Base-by-base conservation (phyloP, 2,888 invertebrate genomes). In the Meteorus cinctellus region DNA sequence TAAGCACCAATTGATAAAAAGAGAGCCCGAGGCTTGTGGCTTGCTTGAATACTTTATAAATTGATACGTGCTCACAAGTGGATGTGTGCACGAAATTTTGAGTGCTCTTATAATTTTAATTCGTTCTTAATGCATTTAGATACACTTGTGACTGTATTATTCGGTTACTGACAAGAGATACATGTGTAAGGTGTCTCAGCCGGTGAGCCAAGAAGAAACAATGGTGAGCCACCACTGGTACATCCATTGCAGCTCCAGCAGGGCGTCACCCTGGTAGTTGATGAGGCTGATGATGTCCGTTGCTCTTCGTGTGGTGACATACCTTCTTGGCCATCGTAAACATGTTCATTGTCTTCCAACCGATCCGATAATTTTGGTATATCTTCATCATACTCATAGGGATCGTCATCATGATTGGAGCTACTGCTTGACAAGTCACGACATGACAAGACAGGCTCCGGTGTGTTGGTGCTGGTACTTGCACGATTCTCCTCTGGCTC, bases 381-480 rank as follows among this genome's bases (percentile, higher is more conserved):
- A 77, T 90, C 90, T 60, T 90, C 90, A 84, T 91, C 91, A 81
- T 90, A 91, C 79, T 90, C 90, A 83, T 90, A 91, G 10, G 89
- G 90, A 82, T 91, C 90, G 79, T 90, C 90, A 62, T 89, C 86
- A 72, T 84, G 86, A 73, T 84, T 72, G 59, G 78, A 65, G 68
- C 75, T 72, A 63, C 62, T 70, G 73, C 77, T 76, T 69, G 73
- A 48, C 76, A 70, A 69, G 51, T 77, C 76, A 0, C 77, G 77
- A 68, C 77, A 63, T 8, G 48, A 77, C 70, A 78, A 62, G 62
- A 36, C 31, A 45, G 48, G 72, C 60, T 76, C 76, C 27, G 72
- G 70, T 29, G 76, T 72, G 29, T 59, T 4, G 66, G 29, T 60
- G 41, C 3, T 16, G 45, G 19, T 71, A 24, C 12, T 55, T 24